phyloP scores from a whole-genome alignment of 2,113 vertebrate species.

The Ovis canadensis region DNA sequence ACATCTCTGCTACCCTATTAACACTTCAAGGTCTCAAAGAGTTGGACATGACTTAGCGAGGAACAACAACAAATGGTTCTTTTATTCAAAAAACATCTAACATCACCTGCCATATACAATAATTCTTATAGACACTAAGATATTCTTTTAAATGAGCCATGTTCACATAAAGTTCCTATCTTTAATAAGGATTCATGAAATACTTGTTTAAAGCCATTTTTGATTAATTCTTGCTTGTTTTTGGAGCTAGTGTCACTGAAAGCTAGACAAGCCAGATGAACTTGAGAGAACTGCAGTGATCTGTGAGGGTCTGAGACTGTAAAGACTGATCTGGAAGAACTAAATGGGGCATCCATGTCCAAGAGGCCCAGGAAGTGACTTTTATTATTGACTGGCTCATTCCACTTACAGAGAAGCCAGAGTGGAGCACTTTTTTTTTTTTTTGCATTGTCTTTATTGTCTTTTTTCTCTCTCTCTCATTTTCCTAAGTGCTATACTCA shows the following conservation, averaged over 20 bases:
- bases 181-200: background rate
- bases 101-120: background rate
- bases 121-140: background rate
- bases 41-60: background rate
- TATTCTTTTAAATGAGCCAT: background rate
- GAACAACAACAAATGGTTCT: background rate
- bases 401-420: background rate
- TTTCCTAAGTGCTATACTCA: background rate
- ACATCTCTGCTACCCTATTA: too few species aligned
- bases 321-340: background rate
- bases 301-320: background rate
- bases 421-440: background rate
- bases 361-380: background rate
- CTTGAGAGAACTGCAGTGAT: background rate
- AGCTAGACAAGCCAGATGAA: background rate
- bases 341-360: rapidly evolving
- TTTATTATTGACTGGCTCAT: background rate
- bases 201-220: background rate
- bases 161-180: background rate
- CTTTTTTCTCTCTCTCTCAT: background rate
- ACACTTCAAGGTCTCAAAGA: background rate
- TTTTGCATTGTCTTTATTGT: background rate
- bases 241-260: background rate
- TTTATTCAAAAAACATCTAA: background rate
- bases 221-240: background rate